phyloP scores from a whole-genome alignment of 1,140 invertebrate species.

The Cotesia glomerata region DNA sequence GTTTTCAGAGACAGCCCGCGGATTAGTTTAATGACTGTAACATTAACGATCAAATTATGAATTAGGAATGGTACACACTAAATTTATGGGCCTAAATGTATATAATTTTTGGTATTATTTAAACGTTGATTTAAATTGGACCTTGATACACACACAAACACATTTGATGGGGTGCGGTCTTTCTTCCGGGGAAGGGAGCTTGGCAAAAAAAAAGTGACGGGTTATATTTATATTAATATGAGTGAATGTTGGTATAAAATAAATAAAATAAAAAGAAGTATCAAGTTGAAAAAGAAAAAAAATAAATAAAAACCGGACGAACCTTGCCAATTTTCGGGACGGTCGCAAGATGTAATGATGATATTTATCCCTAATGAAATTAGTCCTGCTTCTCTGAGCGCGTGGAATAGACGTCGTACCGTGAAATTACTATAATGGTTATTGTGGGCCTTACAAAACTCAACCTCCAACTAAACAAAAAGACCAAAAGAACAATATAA shows the following conservation, averaged over 20 bases:
- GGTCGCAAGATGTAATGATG: conserved; percentile 54
- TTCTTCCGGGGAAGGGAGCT: conserved; percentile 8
- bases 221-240: neutral
- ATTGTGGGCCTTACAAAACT: conserved; percentile 26
- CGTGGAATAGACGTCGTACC: conserved; percentile 52
- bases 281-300: too few species aligned
- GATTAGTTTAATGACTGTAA: too few species aligned
- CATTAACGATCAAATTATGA: too few species aligned
- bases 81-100: neutral
- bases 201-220: neutral
- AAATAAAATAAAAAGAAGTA: conserved; percentile 19
- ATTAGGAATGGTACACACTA: too few species aligned
- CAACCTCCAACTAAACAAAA: conserved; percentile 25
- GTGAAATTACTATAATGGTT: conserved; percentile 57
- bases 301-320: conserved; percentile 18
- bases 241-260: neutral
- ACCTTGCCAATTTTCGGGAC: conserved; percentile 47
- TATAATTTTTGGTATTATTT: neutral
- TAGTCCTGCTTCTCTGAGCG: conserved; percentile 48
- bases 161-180: conserved; percentile 6
- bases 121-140: neutral
- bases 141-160: neutral
- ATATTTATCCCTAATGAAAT: conserved; percentile 61
- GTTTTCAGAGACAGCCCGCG: too few species aligned
- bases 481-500: conserved; percentile 12